Evolutionary conservation across 2,797 vertebrate species (phyloP).

Genomic region (Platyrinchus mystaceus): DNA sequence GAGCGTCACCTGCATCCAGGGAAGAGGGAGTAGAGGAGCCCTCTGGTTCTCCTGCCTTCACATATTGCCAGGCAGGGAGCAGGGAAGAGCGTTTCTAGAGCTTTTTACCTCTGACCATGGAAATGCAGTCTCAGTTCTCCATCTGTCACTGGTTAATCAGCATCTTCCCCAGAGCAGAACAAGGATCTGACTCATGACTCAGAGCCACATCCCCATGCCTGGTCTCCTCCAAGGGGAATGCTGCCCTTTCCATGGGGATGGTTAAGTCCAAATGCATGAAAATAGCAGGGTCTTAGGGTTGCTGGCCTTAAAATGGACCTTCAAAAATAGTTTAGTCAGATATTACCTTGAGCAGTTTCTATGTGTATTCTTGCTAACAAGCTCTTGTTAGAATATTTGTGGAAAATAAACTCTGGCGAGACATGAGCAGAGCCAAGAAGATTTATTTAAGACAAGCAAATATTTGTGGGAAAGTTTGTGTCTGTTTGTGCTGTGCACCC

Average conservation of each 20-base stretch:
- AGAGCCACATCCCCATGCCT: background rate
- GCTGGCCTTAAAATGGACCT: background rate
- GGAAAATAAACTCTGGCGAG: background rate
- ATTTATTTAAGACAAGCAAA: conserved; percentile 45
- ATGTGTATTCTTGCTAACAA: background rate
- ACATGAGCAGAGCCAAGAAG: background rate
- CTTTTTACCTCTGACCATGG: background rate
- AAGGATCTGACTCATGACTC: background rate
- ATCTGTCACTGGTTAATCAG: conserved; percentile 13
- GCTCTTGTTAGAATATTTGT: conserved; percentile 12
- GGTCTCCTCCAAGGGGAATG: background rate
- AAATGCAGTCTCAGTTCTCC: background rate
- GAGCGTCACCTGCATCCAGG: background rate
- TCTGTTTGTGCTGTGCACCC: background rate
- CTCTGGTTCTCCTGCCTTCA: background rate
- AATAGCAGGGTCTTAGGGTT: background rate
- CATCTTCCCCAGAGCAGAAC: background rate
- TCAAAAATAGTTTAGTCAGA: conserved; percentile 13
- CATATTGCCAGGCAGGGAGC: fast-evolving
- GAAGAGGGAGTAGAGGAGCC: background rate
- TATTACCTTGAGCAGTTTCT: conserved; percentile 15
- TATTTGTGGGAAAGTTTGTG: conserved; percentile 53
- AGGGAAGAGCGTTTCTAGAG: background rate
- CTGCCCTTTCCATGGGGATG: background rate
- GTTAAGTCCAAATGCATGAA: background rate